Evolutionary conservation across 2,797 vertebrate genomes (phyloP).

Genomic region (Odontamblyopus rebecca): DNA sequence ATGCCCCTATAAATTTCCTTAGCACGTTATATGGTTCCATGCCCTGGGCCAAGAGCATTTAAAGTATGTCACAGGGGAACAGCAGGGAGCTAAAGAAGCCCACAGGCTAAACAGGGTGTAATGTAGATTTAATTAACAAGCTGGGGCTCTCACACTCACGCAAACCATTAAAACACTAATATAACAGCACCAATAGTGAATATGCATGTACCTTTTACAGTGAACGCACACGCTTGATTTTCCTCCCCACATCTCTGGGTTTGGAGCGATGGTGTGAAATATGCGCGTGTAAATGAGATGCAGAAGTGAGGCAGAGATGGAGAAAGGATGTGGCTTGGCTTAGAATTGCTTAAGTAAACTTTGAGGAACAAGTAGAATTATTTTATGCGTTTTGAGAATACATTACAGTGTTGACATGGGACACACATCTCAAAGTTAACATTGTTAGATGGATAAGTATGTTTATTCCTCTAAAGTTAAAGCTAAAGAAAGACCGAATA

Average conservation of each 20-base stretch:
- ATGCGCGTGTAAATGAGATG: conserved; percentile 78
- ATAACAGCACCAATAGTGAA: conserved; percentile 2
- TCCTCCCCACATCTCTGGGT: conserved; percentile 56
- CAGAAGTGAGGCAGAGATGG: conserved; percentile 59
- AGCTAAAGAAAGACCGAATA: neutral
- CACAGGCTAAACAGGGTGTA: conserved; percentile 52
- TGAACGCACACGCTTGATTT: conserved; percentile 14
- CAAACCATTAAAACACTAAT: conserved; percentile 16
- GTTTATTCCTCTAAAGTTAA: neutral
- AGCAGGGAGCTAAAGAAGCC: conserved; percentile 30
- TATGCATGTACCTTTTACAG: conserved; percentile 24
- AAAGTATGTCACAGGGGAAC: conserved; percentile 71
- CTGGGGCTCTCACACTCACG: conserved; percentile 32
- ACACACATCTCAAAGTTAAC: neutral
- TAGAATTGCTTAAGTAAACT: conserved; percentile 59
- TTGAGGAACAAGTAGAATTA: conserved; percentile 45
- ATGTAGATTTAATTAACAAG: conserved; percentile 76
- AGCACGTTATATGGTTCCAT: conserved; percentile 78
- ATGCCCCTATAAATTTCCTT: conserved; percentile 78
- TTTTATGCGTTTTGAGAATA: conserved; percentile 59
- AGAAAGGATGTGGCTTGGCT: conserved; percentile 63
- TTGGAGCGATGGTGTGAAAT: conserved; percentile 64
- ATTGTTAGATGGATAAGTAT: neutral
- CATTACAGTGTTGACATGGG: conserved; percentile 9
- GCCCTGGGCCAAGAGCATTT: conserved; percentile 67